These are phyloP conservation scores for Periplaneta americana DNA, from an alignment of 1,140 invertebrate genomes.

Conservation along the genomic window DNA sequence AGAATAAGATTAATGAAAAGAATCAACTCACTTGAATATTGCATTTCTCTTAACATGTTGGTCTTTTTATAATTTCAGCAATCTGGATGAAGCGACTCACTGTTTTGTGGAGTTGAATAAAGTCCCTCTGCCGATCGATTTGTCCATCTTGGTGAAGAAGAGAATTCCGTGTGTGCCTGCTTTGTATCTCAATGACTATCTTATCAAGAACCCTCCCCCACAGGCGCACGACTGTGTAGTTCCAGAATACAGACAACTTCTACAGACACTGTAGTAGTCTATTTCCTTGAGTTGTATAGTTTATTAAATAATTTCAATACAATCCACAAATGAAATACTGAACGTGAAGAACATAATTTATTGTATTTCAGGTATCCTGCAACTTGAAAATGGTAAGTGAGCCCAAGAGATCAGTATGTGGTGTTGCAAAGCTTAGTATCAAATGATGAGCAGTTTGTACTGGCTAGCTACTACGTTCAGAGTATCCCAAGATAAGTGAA, in stretches of 20 bases:
- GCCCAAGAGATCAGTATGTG: too few relatives aligned
- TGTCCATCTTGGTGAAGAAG: slow-evolving; percentile 40
- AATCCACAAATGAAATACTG: not conserved
- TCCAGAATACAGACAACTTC: slow-evolving; percentile 32
- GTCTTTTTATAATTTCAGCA: slow-evolving; percentile 24
- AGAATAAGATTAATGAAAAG: too few relatives aligned
- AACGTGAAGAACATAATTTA: not conserved
- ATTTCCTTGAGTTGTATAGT: not conserved
- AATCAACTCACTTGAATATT: not conserved
- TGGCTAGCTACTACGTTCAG: too few relatives aligned
- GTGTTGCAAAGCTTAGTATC: too few relatives aligned
- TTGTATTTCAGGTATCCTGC: too few relatives aligned
- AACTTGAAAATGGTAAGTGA: too few relatives aligned
- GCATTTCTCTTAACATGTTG: slow-evolving; percentile 9
- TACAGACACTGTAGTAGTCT: not conserved
- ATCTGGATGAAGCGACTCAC: slow-evolving; percentile 41
- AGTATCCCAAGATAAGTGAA: too few relatives aligned
- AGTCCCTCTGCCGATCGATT: slow-evolving; percentile 41
- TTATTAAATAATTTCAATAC: not conserved
- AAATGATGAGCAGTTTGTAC: too few relatives aligned
- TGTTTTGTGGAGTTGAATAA: slow-evolving; percentile 50
- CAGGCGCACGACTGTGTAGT: slow-evolving; percentile 39
- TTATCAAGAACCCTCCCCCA: slow-evolving; percentile 36
- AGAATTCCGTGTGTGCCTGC: slow-evolving; percentile 49
- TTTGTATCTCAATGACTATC: slow-evolving; percentile 48